Evolutionary conservation across 2,888 invertebrate species (phyloP), one percentile per base, ranked within the genome.

Genomic region (Sminthurides aquaticus): DNA sequence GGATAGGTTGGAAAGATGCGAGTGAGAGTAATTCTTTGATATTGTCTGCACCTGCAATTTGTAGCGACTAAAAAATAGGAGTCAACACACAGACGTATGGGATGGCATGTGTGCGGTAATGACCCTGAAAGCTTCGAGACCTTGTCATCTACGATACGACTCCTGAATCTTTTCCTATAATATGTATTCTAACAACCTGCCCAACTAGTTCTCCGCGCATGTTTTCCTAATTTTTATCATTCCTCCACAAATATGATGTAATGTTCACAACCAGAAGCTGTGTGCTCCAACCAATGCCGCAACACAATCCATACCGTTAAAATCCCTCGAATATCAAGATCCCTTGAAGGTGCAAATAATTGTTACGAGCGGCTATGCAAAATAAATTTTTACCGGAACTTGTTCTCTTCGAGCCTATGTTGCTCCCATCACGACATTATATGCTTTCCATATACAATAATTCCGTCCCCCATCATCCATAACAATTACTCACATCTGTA

Each of bases 41-140:
- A 34, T 34, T 34, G 43, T 34, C 43, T 34, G 43, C 43, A 34
- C 43, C 15, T 34, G 43, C 43, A 34, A 34, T 15, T 5, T 5
- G 43, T 34, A 11, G 43, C 43, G 43, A 34, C n/a, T n/a, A n/a
- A n/a, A n/a, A n/a, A n/a, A 34, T 11, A 34, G 5, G 43, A 34
- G 15, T 34, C 43, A 34, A 5, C 43, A 34, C 5, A 34, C 43
- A 34, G 43, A 34, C 43, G 15, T 34, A n/a, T n/a, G n/a, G n/a
- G 43, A 34, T 63, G 58, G 60, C 71, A 71, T 71, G 69, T 69
- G 71, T 60, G 66, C 66, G 69, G 64, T 67, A 71, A 71, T 71
- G 71, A 71, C 71, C 71, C 61, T 71, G 71, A 67, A 52, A 61
- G 59, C 29, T 27, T 18, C 28, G 15, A 48, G 57, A 52, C 69